Conservation (phyloP, 1,140 invertebrate genomes). For the Anoplophora glabripennis region DNA sequence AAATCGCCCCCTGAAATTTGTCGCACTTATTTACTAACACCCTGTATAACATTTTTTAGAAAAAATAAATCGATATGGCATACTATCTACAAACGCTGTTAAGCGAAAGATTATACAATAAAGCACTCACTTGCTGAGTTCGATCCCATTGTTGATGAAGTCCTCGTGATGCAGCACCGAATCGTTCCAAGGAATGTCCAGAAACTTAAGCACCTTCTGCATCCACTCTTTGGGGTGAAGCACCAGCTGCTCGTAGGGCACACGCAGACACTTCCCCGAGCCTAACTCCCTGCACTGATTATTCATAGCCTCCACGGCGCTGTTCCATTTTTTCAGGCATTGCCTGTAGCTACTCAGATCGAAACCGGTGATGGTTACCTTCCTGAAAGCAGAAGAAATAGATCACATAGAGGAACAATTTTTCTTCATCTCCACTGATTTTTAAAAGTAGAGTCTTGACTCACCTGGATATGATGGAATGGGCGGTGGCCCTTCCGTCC, state of each 20-base stretch:
- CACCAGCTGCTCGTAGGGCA: slow-evolving; percentile 96
- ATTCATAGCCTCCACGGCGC: slow-evolving; percentile 92
- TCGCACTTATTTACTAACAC: no score
- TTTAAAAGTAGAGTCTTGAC: no score
- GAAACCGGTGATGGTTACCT: slow-evolving; percentile 95
- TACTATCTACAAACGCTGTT: no score
- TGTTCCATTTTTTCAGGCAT: slow-evolving; percentile 95
- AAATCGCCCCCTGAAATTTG: no score
- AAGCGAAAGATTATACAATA: no score
- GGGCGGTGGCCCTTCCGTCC: slow-evolving; percentile 95
- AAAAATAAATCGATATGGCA: no score
- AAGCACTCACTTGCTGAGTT: slow-evolving; percentile 79
- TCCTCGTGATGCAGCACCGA: slow-evolving; percentile 96
- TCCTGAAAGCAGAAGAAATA: slow-evolving; percentile 54
- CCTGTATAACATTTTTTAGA: no score
- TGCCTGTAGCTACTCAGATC: slow-evolving; percentile 90
- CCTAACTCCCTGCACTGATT: slow-evolving; percentile 90
- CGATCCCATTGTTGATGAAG: slow-evolving; percentile 93
- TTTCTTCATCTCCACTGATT: slow-evolving; percentile 51
- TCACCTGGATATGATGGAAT: slow-evolving; percentile 90
- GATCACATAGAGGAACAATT: slow-evolving; percentile 63
- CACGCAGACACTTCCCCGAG: slow-evolving; percentile 72
- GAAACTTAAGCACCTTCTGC: slow-evolving; percentile 84
- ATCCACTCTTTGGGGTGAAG: slow-evolving; percentile 89
- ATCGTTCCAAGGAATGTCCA: slow-evolving; percentile 93